A percentile compares a stretch with the other conserved stretches of the same genome.
Conservation (phyloP, 2,888 invertebrate genomes). For the Andrena hattorfiana region DNA sequence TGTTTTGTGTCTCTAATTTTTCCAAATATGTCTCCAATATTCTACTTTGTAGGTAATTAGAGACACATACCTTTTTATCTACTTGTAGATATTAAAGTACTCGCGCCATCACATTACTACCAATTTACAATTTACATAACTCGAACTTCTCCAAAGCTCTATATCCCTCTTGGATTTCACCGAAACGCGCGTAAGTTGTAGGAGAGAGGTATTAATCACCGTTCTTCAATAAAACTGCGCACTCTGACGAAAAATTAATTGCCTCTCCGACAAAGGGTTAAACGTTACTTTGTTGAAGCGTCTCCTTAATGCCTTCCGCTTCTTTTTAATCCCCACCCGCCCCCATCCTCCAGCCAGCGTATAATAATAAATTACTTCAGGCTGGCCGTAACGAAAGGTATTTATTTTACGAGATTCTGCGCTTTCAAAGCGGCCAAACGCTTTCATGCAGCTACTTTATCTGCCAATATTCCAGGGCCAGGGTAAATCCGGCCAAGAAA, state of each 20-base stretch:
- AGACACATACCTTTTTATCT: no score
- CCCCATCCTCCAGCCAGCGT: not conserved
- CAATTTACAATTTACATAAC: not conserved
- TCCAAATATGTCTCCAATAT: no score
- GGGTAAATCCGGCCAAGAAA: constrained; percentile 43
- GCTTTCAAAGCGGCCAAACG: constrained; percentile 42
- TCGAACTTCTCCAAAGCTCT: not conserved
- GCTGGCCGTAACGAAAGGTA: constrained; percentile 53
- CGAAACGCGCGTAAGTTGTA: not conserved
- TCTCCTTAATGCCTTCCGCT: constrained; percentile 48
- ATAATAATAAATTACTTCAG: constrained; percentile 54
- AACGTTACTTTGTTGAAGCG: constrained; percentile 57
- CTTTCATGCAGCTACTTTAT: constrained; percentile 58
- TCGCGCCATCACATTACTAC: no score
- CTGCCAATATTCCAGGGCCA: constrained; percentile 48
- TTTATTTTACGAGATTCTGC: constrained; percentile 56
- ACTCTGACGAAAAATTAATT: constrained; percentile 37
- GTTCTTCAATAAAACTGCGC: constrained; percentile 34
- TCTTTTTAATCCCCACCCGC: constrained; percentile 45
- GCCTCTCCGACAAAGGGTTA: constrained; percentile 41
- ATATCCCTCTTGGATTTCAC: not conserved
- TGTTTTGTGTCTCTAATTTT: no score
- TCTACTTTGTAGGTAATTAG: no score
- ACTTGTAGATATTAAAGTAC: no score
- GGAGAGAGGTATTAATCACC: constrained; percentile 42